phyloP scores from a whole-genome alignment of 2,797 vertebrate genomes.

The Chelidonichthys spinosus region DNA sequence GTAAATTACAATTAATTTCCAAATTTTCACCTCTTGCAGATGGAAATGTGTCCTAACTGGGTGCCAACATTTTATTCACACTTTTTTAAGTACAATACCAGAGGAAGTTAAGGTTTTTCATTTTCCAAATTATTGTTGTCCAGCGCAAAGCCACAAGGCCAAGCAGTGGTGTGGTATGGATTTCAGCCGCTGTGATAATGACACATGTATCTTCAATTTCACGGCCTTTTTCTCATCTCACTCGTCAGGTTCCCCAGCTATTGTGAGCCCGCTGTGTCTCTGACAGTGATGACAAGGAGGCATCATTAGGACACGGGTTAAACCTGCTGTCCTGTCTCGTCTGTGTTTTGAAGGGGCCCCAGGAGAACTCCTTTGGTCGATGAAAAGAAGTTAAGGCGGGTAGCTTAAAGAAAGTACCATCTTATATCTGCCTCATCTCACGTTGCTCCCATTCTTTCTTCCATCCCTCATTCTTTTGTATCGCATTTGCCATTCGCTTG shows the following conservation, averaged over 20 bases:
- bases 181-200: slow-evolving; percentile 28
- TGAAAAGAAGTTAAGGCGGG: slow-evolving; percentile 48
- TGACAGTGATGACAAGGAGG: slow-evolving; percentile 55
- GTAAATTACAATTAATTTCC: not conserved
- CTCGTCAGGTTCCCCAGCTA: slow-evolving; percentile 23
- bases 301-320: slow-evolving; percentile 32
- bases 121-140: slow-evolving; percentile 19
- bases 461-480: slow-evolving; percentile 64
- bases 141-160: slow-evolving; percentile 1
- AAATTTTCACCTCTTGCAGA: not conserved
- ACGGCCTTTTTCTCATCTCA: slow-evolving; percentile 30
- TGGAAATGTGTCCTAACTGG: not conserved
- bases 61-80: too few species aligned
- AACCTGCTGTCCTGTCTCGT: slow-evolving; percentile 43
- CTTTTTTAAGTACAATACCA: not conserved
- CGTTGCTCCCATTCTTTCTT: slow-evolving; percentile 41
- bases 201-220: slow-evolving; percentile 35
- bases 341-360: slow-evolving; percentile 13
- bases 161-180: not conserved
- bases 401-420: slow-evolving; percentile 54
- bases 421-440: slow-evolving; percentile 62
- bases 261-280: slow-evolving; percentile 51
- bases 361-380: slow-evolving; percentile 21
- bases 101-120: slow-evolving; percentile 16
- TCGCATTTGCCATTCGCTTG: slow-evolving; percentile 54